Evolutionary conservation across 1,140 invertebrate species (phyloP).

Genomic region (Monomorium pharaonis): DNA sequence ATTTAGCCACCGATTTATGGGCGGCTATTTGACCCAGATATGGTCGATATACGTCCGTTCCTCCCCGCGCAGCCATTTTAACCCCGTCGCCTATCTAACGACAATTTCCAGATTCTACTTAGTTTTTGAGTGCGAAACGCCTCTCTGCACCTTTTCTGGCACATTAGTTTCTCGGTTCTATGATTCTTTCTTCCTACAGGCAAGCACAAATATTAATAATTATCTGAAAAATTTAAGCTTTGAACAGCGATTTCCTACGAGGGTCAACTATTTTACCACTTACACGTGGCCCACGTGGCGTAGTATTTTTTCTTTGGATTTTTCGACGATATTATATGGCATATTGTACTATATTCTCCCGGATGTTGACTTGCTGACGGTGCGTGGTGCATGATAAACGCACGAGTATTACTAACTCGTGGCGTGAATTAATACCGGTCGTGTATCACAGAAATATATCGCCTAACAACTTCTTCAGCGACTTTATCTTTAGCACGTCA

Average conservation of each 20-base stretch:
- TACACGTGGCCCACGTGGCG: not conserved
- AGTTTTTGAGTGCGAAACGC: conserved; percentile 68
- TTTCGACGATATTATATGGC: not conserved
- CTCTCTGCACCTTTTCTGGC: conserved; percentile 62
- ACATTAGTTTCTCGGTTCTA: conserved; percentile 63
- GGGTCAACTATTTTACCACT: conserved; percentile 17
- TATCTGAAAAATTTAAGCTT: conserved; percentile 18
- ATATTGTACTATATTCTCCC: conserved; percentile 1
- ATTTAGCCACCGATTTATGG: conserved; percentile 75
- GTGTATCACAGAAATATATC: conserved; percentile 37
- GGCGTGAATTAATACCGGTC: conserved; percentile 33
- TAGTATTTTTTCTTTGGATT: conserved; percentile 3
- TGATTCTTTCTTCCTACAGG: not conserved
- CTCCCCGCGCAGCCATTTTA: conserved; percentile 42
- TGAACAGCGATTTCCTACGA: conserved; percentile 33
- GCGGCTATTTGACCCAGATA: conserved; percentile 75
- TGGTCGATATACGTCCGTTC: conserved; percentile 65
- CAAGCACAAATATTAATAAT: conserved; percentile 62
- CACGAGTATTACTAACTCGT: conserved; percentile 28
- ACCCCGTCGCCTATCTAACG: not conserved
- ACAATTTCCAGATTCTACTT: conserved; percentile 27
- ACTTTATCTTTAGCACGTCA: conserved; percentile 20
- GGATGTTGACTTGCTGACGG: conserved; percentile 38
- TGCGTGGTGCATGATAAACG: conserved; percentile 39
- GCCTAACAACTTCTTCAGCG: not conserved